Conservation (phyloP, 2,113 vertebrate species). For the Orcinus orca region DNA sequence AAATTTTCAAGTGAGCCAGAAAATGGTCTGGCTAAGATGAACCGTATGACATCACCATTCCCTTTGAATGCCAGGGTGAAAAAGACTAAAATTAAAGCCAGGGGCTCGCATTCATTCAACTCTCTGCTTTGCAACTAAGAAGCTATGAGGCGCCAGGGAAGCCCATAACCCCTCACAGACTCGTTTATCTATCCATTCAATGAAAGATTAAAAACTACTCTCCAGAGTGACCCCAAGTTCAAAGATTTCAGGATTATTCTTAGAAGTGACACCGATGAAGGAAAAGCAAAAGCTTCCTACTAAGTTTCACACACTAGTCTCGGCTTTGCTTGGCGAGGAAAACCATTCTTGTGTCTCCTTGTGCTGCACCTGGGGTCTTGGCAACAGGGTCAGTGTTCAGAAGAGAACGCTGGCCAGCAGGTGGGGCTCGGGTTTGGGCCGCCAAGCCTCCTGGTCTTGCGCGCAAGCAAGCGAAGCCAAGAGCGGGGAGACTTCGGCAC, state of each 20-base stretch:
- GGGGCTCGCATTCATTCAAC: too few relatives aligned
- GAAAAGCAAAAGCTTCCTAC: neutral
- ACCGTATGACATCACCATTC: fast-evolving
- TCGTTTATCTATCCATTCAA: neutral
- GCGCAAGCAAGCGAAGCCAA: neutral
- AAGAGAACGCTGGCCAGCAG: neutral
- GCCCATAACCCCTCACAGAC: too few relatives aligned
- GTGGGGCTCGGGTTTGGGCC: fast-evolving
- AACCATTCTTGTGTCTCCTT: neutral
- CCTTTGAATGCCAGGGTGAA: neutral
- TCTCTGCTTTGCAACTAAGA: neutral
- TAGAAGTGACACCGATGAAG: neutral
- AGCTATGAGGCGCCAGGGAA: neutral
- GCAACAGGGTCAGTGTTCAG: neutral
- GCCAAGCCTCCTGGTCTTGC: neutral
- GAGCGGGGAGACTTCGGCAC: neutral
- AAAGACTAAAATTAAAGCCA: neutral
- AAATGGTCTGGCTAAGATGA: neutral
- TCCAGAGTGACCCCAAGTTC: neutral
- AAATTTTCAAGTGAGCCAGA: neutral
- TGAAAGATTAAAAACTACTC: neutral
- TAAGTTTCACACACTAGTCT: neutral
- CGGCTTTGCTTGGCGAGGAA: neutral
- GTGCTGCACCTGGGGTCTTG: too few relatives aligned
- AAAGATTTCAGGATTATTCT: neutral